phyloP scores from a whole-genome alignment of 1,140 invertebrate genomes.

The Drosophila navojoa region DNA sequence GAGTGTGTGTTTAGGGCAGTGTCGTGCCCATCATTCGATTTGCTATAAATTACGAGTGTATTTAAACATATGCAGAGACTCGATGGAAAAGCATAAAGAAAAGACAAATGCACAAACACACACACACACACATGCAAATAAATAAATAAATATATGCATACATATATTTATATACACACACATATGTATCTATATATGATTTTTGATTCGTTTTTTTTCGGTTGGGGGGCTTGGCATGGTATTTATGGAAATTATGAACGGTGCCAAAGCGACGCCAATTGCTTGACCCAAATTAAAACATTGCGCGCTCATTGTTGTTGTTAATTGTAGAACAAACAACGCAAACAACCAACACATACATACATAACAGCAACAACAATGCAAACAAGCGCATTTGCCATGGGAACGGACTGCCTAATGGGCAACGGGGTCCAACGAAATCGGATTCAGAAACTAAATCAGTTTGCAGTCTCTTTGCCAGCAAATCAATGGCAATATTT shows the following conservation, averaged over 20 bases:
- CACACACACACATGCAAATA: neutral
- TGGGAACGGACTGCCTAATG: conserved; percentile 56
- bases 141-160: neutral
- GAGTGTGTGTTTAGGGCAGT: conserved; percentile 13
- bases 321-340: conserved; percentile 73
- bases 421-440: conserved; percentile 29
- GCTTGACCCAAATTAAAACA: conserved; percentile 68
- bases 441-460: conserved; percentile 65
- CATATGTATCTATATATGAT: conserved; percentile 14
- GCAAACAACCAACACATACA: conserved; percentile 3
- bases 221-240: conserved; percentile 29
- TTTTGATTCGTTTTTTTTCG: conserved; percentile 26
- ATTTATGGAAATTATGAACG: conserved; percentile 67
- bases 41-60: conserved; percentile 65
- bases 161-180: neutral
- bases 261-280: conserved; percentile 68
- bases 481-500: conserved; percentile 80
- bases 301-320: conserved; percentile 52
- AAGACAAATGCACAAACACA: conserved; percentile 13
- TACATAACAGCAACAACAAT: conserved; percentile 7
- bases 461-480: conserved; percentile 54
- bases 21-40: conserved; percentile 54
- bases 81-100: neutral
- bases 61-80: conserved; percentile 43
- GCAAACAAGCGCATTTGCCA: conserved; percentile 58